A percentile compares a stretch with the other conserved stretches of the same genome.
phyloP scores from a whole-genome alignment of 1,140 invertebrate genomes.

The Arion vulgaris region DNA sequence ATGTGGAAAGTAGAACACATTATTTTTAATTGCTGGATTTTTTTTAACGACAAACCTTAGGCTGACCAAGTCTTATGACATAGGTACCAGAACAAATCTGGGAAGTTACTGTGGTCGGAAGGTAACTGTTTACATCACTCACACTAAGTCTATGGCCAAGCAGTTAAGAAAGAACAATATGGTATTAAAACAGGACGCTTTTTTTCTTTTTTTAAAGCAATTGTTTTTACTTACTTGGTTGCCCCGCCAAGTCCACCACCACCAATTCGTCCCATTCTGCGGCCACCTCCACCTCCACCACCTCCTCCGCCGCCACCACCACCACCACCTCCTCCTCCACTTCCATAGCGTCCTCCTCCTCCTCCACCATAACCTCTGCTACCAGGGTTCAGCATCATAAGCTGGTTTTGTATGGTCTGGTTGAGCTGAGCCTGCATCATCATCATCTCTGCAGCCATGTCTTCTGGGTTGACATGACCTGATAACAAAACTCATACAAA shows the following conservation, averaged over 20 bases:
- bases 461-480: conserved; percentile 4
- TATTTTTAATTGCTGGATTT: too few relatives aligned
- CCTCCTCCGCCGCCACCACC: conserved; percentile 21
- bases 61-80: too few relatives aligned
- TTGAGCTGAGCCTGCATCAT: conserved; percentile 44
- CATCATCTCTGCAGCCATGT: conserved; percentile 41
- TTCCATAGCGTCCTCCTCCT: not conserved
- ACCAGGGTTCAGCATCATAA: conserved; percentile 35
- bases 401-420: conserved; percentile 33
- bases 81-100: too few relatives aligned
- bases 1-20: too few relatives aligned
- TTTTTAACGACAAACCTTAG: too few relatives aligned
- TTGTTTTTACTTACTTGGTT: conserved; percentile 5
- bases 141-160: too few relatives aligned
- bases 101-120: too few relatives aligned
- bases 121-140: too few relatives aligned
- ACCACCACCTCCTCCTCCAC: conserved; percentile 8
- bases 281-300: conserved; percentile 23
- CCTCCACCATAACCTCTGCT: conserved; percentile 4
- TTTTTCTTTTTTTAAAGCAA: too few relatives aligned
- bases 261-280: too few relatives aligned
- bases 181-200: too few relatives aligned
- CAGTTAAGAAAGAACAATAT: too few relatives aligned
- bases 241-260: conserved; percentile 8
- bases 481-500: not conserved